phyloP scores from a whole-genome alignment of 2,113 vertebrate species.

The Chlorodrepanis virens region DNA sequence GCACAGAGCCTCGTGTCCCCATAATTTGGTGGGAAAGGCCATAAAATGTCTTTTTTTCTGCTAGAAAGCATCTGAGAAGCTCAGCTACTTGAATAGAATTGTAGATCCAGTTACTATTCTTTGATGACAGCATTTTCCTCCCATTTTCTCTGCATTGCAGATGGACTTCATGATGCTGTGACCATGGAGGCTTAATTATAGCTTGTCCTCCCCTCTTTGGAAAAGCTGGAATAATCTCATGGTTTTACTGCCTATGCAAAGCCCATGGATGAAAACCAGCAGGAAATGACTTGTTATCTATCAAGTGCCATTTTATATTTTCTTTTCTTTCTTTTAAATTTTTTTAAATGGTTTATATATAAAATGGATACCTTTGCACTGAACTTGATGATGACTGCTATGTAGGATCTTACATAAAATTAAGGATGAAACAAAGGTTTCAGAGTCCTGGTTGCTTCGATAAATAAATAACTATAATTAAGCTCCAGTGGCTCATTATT shows the following conservation, averaged over 20 bases:
- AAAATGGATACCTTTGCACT: neutral
- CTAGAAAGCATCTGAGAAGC: neutral
- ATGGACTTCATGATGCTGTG: neutral
- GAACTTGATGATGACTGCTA: neutral
- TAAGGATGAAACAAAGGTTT: neutral
- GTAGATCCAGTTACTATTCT: neutral
- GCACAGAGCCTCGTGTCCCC: neutral
- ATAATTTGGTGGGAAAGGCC: neutral
- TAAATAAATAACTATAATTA: neutral
- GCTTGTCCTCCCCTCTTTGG: neutral
- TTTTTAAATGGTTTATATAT: neutral
- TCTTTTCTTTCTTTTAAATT: rapidly evolving
- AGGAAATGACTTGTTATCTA: neutral
- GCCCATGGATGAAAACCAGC: neutral
- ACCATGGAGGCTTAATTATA: neutral
- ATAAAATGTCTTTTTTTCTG: neutral
- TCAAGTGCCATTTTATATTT: neutral
- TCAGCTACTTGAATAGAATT: neutral
- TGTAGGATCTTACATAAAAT: neutral
- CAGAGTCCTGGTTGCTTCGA: neutral
- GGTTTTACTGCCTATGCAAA: neutral
- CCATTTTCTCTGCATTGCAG: neutral
- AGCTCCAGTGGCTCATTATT: neutral
- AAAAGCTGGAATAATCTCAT: neutral
- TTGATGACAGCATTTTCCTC: neutral